Percentiles rank a stretch among this genome's conserved stretches.
Conservation (phyloP, 2,797 vertebrate species). For the Argya squamiceps region DNA sequence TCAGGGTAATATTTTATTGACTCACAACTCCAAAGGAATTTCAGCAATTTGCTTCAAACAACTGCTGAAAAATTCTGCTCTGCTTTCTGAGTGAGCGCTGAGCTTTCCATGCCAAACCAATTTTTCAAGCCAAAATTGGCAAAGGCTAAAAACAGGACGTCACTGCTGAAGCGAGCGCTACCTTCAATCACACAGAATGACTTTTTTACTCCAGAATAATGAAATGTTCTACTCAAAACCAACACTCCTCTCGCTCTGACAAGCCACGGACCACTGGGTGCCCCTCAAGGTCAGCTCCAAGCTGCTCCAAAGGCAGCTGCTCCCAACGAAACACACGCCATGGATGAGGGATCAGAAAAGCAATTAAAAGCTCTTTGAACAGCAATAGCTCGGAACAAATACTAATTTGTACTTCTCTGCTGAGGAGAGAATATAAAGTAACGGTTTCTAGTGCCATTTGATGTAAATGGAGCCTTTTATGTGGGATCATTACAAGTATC, state of each 20-base stretch:
- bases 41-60: slow-evolving; percentile 33
- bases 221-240: background rate
- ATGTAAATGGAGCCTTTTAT: slow-evolving; percentile 57
- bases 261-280: background rate
- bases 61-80: slow-evolving; percentile 3
- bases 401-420: slow-evolving; percentile 48
- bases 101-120: slow-evolving; percentile 23
- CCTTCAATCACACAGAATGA: slow-evolving; percentile 3
- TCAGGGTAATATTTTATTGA: slow-evolving; percentile 11
- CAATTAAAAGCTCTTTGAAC: slow-evolving; percentile 63
- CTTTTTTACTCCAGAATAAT: background rate
- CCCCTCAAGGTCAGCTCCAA: slow-evolving; percentile 13
- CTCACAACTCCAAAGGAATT: slow-evolving; percentile 29
- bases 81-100: background rate
- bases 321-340: background rate
- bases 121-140: slow-evolving; percentile 44
- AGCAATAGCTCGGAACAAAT: slow-evolving; percentile 53
- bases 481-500: slow-evolving; percentile 24
- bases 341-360: slow-evolving; percentile 41
- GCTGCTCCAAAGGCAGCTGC: background rate
- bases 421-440: slow-evolving; percentile 27
- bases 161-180: background rate
- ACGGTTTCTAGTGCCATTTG: slow-evolving; percentile 34
- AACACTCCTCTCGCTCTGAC: background rate
- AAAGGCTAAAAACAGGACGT: background rate